A percentile compares a stretch with the other conserved stretches of the same genome.
These are phyloP conservation scores for Parotia lawesii DNA, from an alignment of 2,113 vertebrate genomes.

Conservation along the genomic window DNA sequence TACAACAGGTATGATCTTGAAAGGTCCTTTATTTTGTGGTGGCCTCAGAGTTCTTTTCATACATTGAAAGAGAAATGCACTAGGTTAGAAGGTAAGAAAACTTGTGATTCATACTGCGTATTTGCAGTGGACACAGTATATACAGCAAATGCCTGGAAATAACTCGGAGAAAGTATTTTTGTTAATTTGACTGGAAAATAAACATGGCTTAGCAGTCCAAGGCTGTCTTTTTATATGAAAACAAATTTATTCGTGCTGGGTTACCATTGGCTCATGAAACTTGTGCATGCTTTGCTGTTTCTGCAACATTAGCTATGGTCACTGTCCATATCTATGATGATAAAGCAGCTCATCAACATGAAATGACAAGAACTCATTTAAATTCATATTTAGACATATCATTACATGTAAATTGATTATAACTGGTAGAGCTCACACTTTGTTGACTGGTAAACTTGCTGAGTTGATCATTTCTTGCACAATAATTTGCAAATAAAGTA, in stretches of 20 bases:
- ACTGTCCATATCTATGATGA: background rate
- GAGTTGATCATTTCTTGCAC: background rate
- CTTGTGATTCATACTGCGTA: background rate
- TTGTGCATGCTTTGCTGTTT: background rate
- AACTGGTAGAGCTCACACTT: background rate
- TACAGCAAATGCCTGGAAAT: constrained; percentile 8
- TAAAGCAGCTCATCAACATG: constrained; percentile 14
- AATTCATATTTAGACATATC: constrained; percentile 31
- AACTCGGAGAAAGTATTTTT: constrained; percentile 14
- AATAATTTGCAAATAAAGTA: constrained; percentile 32
- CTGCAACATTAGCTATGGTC: background rate
- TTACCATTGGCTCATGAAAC: background rate
- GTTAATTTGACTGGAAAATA: constrained; percentile 43
- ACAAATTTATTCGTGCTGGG: background rate
- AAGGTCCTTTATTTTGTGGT: background rate
- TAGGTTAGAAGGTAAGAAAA: background rate
- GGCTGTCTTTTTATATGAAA: constrained; percentile 15
- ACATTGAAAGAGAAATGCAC: background rate
- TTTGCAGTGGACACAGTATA: background rate
- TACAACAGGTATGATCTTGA: background rate
- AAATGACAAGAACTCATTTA: constrained; percentile 17
- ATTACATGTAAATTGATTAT: constrained; percentile 50
- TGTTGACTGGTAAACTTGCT: constrained; percentile 20
- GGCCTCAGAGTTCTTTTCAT: background rate
- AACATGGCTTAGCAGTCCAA: background rate